Base-by-base conservation (phyloP, 1,140 invertebrate species). In the Bombus waltoni region DNA sequence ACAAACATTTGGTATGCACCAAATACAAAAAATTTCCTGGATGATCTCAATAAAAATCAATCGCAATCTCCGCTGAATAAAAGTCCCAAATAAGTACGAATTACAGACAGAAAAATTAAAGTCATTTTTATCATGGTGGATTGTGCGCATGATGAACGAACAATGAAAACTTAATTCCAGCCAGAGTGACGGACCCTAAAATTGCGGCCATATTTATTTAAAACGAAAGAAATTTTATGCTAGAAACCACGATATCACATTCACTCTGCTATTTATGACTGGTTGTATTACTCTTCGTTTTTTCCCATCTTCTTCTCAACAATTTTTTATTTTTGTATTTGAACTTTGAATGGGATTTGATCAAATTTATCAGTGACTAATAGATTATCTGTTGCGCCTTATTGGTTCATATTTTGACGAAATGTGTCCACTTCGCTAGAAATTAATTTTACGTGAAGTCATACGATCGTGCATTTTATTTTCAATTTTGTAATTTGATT, bases 91-190 rank as follows among this genome's bases (percentile, higher is more conserved):
- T 18, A 32, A 44, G 9, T 32, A 32, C 40, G 28, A 44, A 28
- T 32, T 32, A 15, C 0, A 73, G n/a, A 73, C 32, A 44, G n/a
- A 47, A 73, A 15, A 47, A 73, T 32, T 47, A 8, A 73, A 44
- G n/a, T 44, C 28, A 22, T 73, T 73, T 73, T 32, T 73, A 47
- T 13, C 42, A 18, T 10, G n/a, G 5, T 44, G 25, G 71, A 47
- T 73, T 73, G 44, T 32, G 44, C 15, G 15, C 1, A 13, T 32
- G 42, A 73, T 32, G 42, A 73, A 73, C 71, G 42, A n/a, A 22
- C 28, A 44, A 38, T 76, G 47, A 76, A 57, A 59, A 76, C 6
- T 76, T 59, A 76, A 76, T 76, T 53, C 47, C 10, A 25, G 3
- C 10, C 6, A 28, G n/a, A 73, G 1, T n/a, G 15, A 3, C n/a